Base-by-base conservation (phyloP, 2,888 invertebrate genomes). In the Volucella zonaria region DNA sequence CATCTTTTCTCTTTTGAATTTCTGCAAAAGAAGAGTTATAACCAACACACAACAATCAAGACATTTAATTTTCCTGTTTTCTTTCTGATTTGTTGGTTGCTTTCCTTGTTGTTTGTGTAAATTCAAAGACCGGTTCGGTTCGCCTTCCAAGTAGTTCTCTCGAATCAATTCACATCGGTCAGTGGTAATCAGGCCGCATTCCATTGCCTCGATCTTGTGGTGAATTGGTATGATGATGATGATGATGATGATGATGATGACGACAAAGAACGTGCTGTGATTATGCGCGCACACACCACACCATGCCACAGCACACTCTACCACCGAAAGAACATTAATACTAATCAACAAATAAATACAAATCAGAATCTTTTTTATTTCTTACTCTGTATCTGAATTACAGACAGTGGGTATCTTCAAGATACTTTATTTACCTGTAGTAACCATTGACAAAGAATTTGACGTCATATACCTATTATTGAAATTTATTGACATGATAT, bases 181-280 rank as follows among this genome's bases (percentile, higher is more conserved):
- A 85, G 81, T 85, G 80, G 81, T 85, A 85, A 85, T 77, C 85
- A 81, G 85, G 85, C 85, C 85, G 81, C 85, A 85, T 85, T 85
- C 85, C 85, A 77, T 81, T 81, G 73, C 62, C 61, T 76, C 67
- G 75, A 80, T 71, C 71, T 85, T 67, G 54, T 80, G 75, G 83
- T 71, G 73, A 74, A 74, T 78, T 74, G 73, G 38, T 74, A 64
- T 54, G 61, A 62, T 43, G 59, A 64, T 64, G 56, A 61, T 56
- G 61, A 62, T 43, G 59, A 64, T 64, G 56, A 61, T 56, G 54
- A 73, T 62, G 54, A 64, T 67, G 73, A 82, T 70, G 78, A 78
- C 61, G 80, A 73, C 66, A 83, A 83, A 75, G 45, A 79, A 78
- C 51, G 52, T 70, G 56, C 40, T 59, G 47, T 58, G 62, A 73